Evolutionary conservation across 2,888 invertebrate species (phyloP).

Genomic region (Phengaris arion): DNA sequence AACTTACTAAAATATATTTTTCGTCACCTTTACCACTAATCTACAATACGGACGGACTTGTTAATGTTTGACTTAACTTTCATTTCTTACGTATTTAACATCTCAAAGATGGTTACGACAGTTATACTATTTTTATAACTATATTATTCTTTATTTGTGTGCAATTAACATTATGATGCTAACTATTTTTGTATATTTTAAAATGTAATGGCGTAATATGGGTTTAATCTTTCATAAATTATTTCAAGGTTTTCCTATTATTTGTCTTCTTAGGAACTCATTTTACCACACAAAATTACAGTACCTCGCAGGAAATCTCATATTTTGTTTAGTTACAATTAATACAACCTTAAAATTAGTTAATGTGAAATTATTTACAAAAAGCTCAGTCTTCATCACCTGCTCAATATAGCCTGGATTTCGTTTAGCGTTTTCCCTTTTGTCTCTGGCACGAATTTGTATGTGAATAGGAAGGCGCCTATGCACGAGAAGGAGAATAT

Average conservation of each 20-base stretch:
- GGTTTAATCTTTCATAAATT: background rate
- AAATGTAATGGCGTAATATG: too few species aligned
- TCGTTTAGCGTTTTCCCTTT: slow-evolving; percentile 50
- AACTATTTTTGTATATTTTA: background rate
- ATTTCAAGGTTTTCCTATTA: background rate
- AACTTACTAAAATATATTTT: background rate
- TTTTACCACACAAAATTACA: background rate
- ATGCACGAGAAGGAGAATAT: slow-evolving; percentile 47
- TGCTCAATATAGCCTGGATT: slow-evolving; percentile 48
- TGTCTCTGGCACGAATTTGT: slow-evolving; percentile 50
- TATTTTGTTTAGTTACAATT: background rate
- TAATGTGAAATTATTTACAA: background rate
- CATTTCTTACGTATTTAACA: background rate
- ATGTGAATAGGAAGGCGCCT: slow-evolving; percentile 47
- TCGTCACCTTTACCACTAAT: too few species aligned
- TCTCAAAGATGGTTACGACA: background rate
- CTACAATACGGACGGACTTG: background rate
- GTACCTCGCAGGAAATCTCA: background rate
- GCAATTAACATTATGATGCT: too few species aligned
- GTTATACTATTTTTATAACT: background rate
- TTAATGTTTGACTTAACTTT: background rate
- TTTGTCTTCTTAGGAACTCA: background rate
- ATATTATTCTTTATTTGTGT: background rate
- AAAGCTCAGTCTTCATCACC: slow-evolving; percentile 28
- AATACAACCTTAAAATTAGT: background rate